These are phyloP conservation scores for Eulemur macaco DNA, from an alignment of 2,113 vertebrate genomes.

Conservation along the genomic window DNA sequence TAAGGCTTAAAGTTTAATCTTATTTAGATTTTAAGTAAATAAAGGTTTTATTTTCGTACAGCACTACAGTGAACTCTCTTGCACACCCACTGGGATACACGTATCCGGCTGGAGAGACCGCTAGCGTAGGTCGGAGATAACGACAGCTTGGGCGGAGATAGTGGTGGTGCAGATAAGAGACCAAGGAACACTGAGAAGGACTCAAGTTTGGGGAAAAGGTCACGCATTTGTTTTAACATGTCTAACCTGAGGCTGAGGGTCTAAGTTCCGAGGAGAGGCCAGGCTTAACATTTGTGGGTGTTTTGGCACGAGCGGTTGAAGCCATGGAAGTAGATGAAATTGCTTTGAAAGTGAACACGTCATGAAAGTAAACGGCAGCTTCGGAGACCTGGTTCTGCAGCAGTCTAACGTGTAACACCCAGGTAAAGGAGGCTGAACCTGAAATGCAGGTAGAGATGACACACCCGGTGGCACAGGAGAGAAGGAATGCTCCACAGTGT, in stretches of 20 bases:
- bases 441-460: background rate
- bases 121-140: background rate
- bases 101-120: background rate
- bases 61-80: background rate
- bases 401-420: background rate
- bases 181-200: background rate
- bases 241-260: background rate
- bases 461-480: background rate
- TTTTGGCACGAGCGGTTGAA: background rate
- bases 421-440: background rate
- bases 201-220: background rate
- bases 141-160: too few species aligned
- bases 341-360: background rate
- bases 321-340: background rate
- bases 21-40: background rate
- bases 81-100: background rate
- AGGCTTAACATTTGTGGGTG: background rate
- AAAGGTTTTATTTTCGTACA: background rate
- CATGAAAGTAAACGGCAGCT: background rate
- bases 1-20: background rate
- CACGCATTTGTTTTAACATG: background rate
- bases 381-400: background rate
- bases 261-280: background rate
- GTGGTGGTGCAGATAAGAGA: background rate
- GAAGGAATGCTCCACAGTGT: background rate